Conservation (phyloP, 2,797 vertebrate genomes). For the Sebastiscus albofasciatus region DNA sequence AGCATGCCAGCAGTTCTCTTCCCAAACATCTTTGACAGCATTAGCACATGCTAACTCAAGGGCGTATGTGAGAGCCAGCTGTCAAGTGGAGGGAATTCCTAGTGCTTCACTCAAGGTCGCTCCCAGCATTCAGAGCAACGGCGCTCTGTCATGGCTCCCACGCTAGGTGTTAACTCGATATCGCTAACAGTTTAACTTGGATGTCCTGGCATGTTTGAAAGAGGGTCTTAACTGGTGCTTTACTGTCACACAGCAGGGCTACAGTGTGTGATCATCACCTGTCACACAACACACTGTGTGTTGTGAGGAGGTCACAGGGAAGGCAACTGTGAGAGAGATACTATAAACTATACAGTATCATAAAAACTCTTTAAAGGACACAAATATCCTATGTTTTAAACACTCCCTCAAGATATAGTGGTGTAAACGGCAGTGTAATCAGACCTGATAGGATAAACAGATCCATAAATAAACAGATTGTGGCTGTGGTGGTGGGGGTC, state of each 20-base stretch:
- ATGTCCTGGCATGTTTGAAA: constrained; percentile 52
- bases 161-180: constrained; percentile 71
- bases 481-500: too few species aligned
- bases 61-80: constrained; percentile 69
- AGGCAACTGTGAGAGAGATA: neutral
- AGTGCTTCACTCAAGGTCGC: constrained; percentile 67
- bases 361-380: neutral
- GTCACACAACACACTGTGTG: constrained; percentile 14
- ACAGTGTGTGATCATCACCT: constrained; percentile 37
- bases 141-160: constrained; percentile 54
- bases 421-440: neutral
- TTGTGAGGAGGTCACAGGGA: constrained; percentile 5
- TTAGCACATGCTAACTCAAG: constrained; percentile 71
- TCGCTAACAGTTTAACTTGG: constrained; percentile 74
- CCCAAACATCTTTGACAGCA: constrained; percentile 69
- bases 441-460: neutral
- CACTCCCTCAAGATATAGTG: neutral
- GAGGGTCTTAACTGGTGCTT: constrained; percentile 57
- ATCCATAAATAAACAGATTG: too few species aligned
- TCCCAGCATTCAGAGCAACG: constrained; percentile 67
- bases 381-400: neutral
- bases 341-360: neutral
- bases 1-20: constrained; percentile 64
- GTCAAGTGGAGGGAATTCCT: constrained; percentile 71
- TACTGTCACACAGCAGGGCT: constrained; percentile 22